Evolutionary conservation across 2,113 vertebrate genomes (phyloP), one percentile per base, ranked within the genome.

Genomic region (Aptenodytes forsteri): DNA sequence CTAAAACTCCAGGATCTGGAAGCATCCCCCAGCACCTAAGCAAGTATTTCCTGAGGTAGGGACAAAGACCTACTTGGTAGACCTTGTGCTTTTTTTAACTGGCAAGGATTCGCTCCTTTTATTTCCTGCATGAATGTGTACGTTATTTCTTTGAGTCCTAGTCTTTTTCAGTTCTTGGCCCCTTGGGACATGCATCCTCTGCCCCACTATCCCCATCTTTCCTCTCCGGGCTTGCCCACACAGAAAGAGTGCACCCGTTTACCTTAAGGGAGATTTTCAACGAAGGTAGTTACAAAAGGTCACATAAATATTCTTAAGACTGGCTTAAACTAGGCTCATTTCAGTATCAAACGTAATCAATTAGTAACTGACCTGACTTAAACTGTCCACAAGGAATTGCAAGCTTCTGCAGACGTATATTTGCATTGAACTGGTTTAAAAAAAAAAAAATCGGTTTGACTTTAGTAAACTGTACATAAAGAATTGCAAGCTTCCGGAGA

Each of bases 151-250:
- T 22, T 17, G n/a, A 62, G 18, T 9, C 40, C 46, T 5, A 3
- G 9, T n/a, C 40, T 61, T 46, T 34, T 52, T 22, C 9, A 18
- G 10, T 61, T 54, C 52, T 40, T 19, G 13, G 34, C 6, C 38
- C 61, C 38, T n/a, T 9, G 5, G 18, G 47, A 55, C 12, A 32
- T 2, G 7, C 42, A 38, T 23, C 18, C 26, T 22, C 16, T 1
- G 1, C n/a, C 70, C 44, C 8, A 1, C 7, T 20, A 19, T 4
- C 10, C 25, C 34, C 0, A 0, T 7, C 40, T 49, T 26, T 32
- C 30, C n/a, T 13, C 49, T 21, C 2, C 0, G 15, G 32, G 6
- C 23, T 36, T 52, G 49, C 44, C 32, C 78, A 42, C 34, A 1
- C 26, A 11, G 18, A 34, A n/a, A 26, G 77, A 70, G 32, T 0